phyloP scores from a whole-genome alignment of 1,140 invertebrate species.

The Eulimnadia texana region DNA sequence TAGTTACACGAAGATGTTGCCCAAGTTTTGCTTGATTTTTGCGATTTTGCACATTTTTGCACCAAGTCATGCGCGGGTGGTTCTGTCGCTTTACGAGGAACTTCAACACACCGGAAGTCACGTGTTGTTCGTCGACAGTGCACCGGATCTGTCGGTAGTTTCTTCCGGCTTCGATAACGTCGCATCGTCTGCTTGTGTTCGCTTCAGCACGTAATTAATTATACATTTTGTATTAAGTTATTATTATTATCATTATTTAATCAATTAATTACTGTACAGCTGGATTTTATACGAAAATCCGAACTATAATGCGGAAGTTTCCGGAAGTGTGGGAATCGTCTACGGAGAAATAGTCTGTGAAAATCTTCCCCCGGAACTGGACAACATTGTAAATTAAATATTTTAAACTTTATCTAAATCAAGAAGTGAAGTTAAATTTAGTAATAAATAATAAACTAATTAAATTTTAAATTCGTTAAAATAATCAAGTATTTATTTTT shows the following conservation, averaged over 20 bases:
- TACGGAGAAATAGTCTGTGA: neutral
- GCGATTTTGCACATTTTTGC: neutral
- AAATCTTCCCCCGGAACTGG: neutral
- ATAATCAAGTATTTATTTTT: neutral
- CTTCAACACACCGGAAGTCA: neutral
- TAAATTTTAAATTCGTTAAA: neutral
- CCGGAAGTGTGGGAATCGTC: neutral
- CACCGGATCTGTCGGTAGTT: neutral
- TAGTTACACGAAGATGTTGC: neutral
- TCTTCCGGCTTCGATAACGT: neutral
- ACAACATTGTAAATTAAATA: neutral
- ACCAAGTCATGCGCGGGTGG: neutral
- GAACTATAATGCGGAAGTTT: neutral
- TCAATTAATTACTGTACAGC: neutral
- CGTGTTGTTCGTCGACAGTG: neutral
- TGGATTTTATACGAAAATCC: neutral
- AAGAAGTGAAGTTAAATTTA: too few relatives aligned
- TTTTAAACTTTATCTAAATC: too few relatives aligned
- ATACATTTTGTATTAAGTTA: neutral
- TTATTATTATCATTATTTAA: neutral
- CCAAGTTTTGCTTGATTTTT: neutral
- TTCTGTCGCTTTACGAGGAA: neutral
- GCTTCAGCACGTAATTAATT: neutral
- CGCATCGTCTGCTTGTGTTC: neutral
- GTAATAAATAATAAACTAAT: neutral